Evolutionary conservation across 2,113 vertebrate genomes (phyloP), one percentile per base, ranked within the genome.

Genomic region (Macheiramphus alcinus): DNA sequence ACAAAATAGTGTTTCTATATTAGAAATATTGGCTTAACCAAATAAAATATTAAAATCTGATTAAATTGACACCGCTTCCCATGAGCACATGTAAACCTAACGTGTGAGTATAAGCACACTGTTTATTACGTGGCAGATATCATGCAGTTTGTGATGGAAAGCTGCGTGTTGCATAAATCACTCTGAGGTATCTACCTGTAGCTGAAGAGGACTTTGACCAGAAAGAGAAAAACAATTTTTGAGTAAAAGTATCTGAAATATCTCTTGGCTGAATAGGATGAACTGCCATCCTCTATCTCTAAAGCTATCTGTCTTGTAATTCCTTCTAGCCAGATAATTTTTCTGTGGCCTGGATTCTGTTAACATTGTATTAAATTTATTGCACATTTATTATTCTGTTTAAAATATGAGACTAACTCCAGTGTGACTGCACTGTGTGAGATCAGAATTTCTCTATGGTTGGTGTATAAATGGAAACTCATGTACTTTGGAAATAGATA

Each of bases 71-170:
- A 20, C 22, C 4, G 0, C 23, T 84, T 95, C 42, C 55, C 29
- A 14, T 52, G 16, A 82, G 58, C 36, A 40, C 53, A 48, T 34
- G 26, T 23, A 66, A 73, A 70, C 21, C 13, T 70, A 73, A 45
- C 1, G 0, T 0, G 0, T 6, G 22, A 80, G 32, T 23, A 7
- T n/a, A 68, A 93, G 27, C 43, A 56, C 1, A 0, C 6, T 45
- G 19, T 50, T 86, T 86, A 59, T 78, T 78, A 40, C 15, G 16
- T 0, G 3, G 50, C 26, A 84, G 42, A 27, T 83, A 74, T 74
- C 7, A 4, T 0, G 0, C 29, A 68, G 65, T 68, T 90, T 79
- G 21, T 79, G 75, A 71, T 53, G 20, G 23, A 71, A 93, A 50
- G 40, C 38, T 62, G 11, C 1, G 3, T 47, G 42, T 83, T 84